Conservation (phyloP, 2,888 invertebrate species). For the Yponomeuta sedellus region DNA sequence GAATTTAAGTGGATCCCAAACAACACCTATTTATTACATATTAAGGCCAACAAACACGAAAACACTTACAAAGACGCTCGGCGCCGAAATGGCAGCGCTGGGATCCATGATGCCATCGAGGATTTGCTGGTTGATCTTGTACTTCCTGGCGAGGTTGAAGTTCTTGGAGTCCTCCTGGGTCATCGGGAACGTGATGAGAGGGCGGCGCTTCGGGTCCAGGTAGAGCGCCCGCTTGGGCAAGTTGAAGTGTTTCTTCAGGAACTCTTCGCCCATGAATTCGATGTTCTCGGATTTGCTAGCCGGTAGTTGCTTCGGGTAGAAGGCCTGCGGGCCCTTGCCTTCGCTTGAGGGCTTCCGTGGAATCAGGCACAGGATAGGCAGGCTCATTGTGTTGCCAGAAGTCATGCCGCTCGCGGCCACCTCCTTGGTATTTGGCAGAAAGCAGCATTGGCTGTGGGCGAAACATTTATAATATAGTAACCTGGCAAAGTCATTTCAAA, state of each 20-base stretch:
- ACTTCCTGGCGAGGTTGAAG: conserved; percentile 57
- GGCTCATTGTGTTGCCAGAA: conserved; percentile 37
- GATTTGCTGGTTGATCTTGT: conserved; percentile 64
- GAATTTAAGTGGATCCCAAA: too few species aligned
- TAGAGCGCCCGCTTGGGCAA: conserved; percentile 53
- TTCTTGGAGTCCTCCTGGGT: conserved; percentile 41
- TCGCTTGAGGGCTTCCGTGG: conserved; percentile 41
- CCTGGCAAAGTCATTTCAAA: too few species aligned
- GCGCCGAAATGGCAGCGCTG: conserved; percentile 53
- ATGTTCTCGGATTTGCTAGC: conserved; percentile 31
- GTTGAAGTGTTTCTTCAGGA: conserved; percentile 58
- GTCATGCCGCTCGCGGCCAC: conserved; percentile 1
- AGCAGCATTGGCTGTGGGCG: not conserved
- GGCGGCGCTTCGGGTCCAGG: conserved; percentile 59
- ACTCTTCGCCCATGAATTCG: conserved; percentile 50
- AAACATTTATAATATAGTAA: not conserved
- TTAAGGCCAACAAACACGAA: too few species aligned
- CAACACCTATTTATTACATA: too few species aligned
- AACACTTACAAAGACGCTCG: conserved; percentile 61
- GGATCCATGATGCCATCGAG: conserved; percentile 57
- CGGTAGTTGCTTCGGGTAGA: conserved; percentile 24
- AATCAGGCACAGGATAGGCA: conserved; percentile 61
- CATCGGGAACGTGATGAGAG: conserved; percentile 65
- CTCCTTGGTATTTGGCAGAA: not conserved
- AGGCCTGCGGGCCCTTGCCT: conserved; percentile 17